Base-by-base conservation (phyloP, 2,888 invertebrate genomes). In the Prosopocoilus inquinatus region DNA sequence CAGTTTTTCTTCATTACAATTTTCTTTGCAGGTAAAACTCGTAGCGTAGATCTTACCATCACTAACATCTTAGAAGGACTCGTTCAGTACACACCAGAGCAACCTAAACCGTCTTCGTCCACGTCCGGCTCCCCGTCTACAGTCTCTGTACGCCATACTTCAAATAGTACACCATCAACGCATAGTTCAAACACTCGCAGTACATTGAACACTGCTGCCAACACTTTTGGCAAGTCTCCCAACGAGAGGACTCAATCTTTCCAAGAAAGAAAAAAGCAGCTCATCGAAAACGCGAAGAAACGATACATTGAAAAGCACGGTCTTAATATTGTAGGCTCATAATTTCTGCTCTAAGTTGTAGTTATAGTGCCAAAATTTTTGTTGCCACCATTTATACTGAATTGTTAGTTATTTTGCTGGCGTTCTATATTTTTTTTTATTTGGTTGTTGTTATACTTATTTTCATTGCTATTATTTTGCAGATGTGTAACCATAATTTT, bases 11-110 rank as follows among this genome's bases (percentile, higher is more conserved):
- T 28, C 20, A 28, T 28, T 4, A 28, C 4, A 28, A 28, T 47
- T 54, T 53, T 57, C 50, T 62, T 77, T 75, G 44, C 76, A 90
- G 90, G 83, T 47, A 79, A 80, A 71, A 90, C 91, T 2, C 82
- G 85, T 67, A 89, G 87, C 75, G 87, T 91, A 47, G 91, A 91
- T 73, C 79, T 85, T 52, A 91, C 91, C 2, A 89, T 91, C 60
- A 86, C 90, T 15, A 91, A 91, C 75, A 86, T 92, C 70, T 79
- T 91, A 47, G 91, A 91, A 70, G 90, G 90, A 38, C 80, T 84
- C 55, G 84, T 88, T 2, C 79, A 81, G n/a, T 89, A 85, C 74
- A 80, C 76, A 15, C 82, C 84, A 4, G 82, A 82, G 70, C 69
- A 60, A 34, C 49, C 60, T 7, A 46, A 57, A 34, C 38, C 59